Evolutionary conservation across 1,140 invertebrate genomes (phyloP), one percentile per base, ranked within the genome.

Genomic region (Paraescarpia echinospica): DNA sequence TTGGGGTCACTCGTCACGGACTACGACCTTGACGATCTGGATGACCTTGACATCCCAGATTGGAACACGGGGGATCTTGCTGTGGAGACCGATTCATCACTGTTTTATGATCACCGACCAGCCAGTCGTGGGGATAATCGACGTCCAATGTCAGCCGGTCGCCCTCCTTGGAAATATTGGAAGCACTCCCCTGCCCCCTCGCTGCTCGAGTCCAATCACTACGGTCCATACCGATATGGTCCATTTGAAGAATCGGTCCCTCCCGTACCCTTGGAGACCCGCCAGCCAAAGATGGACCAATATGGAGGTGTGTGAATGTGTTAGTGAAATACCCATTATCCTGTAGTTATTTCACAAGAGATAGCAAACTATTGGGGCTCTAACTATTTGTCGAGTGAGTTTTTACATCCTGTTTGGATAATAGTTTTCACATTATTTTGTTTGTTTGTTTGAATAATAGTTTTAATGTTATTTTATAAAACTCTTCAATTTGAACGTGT

Each of bases 111-210:
- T 31, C 34, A 8, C 18, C 35, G n/a, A 22, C 90, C 34, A 31
- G 1, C 14, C 34, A 34, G 34, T 34, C 90, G 90, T 12, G 90
- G 35, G 8, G 34, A 31, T 14, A 31, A 90, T 12, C 14, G 90
- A 9, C 35, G 90, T 27, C 90, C 33, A 33, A 33, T 34, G 31
- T 90, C 33, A 1, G 90, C 90, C 4, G 35, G 35, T 27, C 93
- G 94, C 33, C 94, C 94, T n/a, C 92, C 93, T 33, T 95, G 95
- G 95, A 94, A 92, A 33, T 93, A 93, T 91, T 89, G 92, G 92
- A 91, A 91, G 89, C 41, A 34, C 91, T 89, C 59, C 31, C 92
- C 92, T 77, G 51, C 90, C 8, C 90, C 77, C 2, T n/a, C 35
- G n/a, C 35, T 93, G 33, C 90, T 93, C 6, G 92, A 93, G 33